A percentile compares a stretch with the other conserved stretches of the same genome.
phyloP scores from a whole-genome alignment of 2,113 vertebrate genomes.

The Leptodactylus fuscus region DNA sequence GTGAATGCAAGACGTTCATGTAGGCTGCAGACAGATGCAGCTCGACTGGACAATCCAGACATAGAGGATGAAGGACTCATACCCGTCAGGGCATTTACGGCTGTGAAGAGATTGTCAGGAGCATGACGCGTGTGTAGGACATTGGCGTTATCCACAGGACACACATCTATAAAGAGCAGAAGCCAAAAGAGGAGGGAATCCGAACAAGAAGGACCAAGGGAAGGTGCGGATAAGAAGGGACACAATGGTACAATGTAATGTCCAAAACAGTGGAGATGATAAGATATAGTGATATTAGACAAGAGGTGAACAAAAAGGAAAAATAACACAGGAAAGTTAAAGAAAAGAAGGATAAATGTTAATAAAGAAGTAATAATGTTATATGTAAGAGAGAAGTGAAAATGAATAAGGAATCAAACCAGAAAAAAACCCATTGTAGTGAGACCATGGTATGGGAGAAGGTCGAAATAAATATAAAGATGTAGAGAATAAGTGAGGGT shows the following conservation, averaged over 20 bases:
- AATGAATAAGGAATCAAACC: no score
- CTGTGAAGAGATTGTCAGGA: slow-evolving; percentile 95
- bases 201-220: slow-evolving; percentile 14
- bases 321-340: slow-evolving; percentile 62
- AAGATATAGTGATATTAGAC: slow-evolving; percentile 59
- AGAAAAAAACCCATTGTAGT: background rate
- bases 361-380: background rate
- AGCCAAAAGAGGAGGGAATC: slow-evolving; percentile 67
- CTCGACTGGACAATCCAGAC: slow-evolving; percentile 90
- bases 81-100: slow-evolving; percentile 94
- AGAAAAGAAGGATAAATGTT: slow-evolving; percentile 55
- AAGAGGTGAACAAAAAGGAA: slow-evolving; percentile 55
- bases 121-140: slow-evolving; percentile 80
- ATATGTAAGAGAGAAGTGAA: background rate
- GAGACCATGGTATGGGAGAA: background rate
- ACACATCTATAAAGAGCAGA: slow-evolving; percentile 59
- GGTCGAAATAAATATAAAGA: background rate
- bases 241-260: slow-evolving; percentile 29
- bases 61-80: slow-evolving; percentile 96
- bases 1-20: slow-evolving; percentile 96
- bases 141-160: slow-evolving; percentile 73
- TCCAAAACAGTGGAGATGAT: slow-evolving; percentile 61
- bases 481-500: background rate
- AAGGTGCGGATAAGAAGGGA: background rate
- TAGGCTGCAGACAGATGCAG: slow-evolving; percentile 91